Evolutionary conservation across 2,113 vertebrate genomes (phyloP).

Genomic region (Hippocampus comes): DNA sequence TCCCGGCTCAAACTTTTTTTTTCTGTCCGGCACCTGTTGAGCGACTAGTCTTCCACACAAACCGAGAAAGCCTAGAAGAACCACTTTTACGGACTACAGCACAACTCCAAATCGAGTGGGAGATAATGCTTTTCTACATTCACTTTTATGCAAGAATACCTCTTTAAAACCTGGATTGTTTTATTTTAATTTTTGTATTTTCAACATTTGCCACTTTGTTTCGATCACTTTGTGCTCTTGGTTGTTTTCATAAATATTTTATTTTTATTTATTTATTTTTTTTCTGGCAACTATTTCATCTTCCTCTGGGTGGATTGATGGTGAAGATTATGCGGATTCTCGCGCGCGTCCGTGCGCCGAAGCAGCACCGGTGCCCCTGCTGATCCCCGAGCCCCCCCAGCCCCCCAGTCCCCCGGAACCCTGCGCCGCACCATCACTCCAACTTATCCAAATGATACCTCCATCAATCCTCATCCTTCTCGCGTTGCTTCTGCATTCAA

Average conservation of each 20-base stretch:
- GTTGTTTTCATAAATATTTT: background rate
- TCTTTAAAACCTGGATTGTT: background rate
- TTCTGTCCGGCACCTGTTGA: slow-evolving; percentile 81
- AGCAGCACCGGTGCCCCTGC: slow-evolving; percentile 75
- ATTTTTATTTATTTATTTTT: slow-evolving; percentile 54
- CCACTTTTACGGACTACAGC: background rate
- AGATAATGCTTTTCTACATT: background rate
- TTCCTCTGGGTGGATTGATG: slow-evolving; percentile 59
- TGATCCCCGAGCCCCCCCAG: slow-evolving; percentile 76
- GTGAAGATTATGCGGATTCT: slow-evolving; percentile 91
- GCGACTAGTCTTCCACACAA: slow-evolving; percentile 54
- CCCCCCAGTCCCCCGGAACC: slow-evolving; percentile 68
- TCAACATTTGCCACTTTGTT: background rate
- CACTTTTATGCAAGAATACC: background rate
- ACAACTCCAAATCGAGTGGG: background rate
- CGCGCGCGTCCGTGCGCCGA: slow-evolving; percentile 74
- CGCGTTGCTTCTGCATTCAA: slow-evolving; percentile 83
- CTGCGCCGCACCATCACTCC: slow-evolving; percentile 72
- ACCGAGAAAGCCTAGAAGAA: background rate
- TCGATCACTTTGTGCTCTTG: background rate
- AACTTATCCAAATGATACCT: slow-evolving; percentile 93
- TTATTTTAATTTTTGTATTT: background rate
- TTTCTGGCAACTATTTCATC: slow-evolving; percentile 43
- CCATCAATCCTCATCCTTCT: slow-evolving; percentile 82
- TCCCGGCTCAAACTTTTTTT: slow-evolving; percentile 50